phyloP scores from a whole-genome alignment of 2,888 invertebrate genomes.

The Pseudococcus viburni region DNA sequence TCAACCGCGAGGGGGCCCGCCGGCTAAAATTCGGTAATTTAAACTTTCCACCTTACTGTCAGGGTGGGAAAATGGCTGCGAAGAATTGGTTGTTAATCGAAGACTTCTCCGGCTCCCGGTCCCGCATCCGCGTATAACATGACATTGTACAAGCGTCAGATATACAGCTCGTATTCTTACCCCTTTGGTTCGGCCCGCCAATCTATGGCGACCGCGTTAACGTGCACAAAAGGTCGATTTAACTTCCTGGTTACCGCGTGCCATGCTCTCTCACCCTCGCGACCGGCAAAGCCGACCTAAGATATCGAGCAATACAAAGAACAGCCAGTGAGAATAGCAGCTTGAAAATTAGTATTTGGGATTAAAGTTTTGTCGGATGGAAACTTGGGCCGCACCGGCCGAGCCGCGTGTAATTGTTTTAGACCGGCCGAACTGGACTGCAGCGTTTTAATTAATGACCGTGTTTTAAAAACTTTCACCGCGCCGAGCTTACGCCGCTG shows the following conservation, averaged over 20 bases:
- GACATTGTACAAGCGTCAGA: conserved; percentile 22
- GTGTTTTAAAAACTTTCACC: conserved; percentile 30
- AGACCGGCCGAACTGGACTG: conserved; percentile 25
- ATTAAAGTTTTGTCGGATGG: conserved; percentile 23
- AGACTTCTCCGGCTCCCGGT: neutral
- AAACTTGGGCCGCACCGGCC: neutral
- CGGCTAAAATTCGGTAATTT: neutral
- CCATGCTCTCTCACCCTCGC: neutral
- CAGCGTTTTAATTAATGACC: conserved; percentile 33
- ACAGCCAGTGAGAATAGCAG: neutral
- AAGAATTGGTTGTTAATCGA: conserved; percentile 41
- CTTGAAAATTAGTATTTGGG: conserved; percentile 61
- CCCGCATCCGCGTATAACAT: conserved; percentile 26
- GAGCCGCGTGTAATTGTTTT: conserved; percentile 15
- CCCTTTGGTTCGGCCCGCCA: neutral
- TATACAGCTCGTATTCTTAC: neutral
- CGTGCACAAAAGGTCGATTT: conserved; percentile 63
- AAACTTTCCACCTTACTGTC: conserved; percentile 2
- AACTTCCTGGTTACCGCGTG: conserved; percentile 64
- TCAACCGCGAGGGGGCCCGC: too few species aligned
- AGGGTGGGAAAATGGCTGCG: neutral
- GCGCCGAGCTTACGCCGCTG: neutral
- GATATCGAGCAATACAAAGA: conserved; percentile 9
- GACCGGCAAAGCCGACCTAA: neutral
- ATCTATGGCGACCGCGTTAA: neutral